Evolutionary conservation across 2,888 invertebrate genomes (phyloP).

Genomic region (Pterostichus niger): DNA sequence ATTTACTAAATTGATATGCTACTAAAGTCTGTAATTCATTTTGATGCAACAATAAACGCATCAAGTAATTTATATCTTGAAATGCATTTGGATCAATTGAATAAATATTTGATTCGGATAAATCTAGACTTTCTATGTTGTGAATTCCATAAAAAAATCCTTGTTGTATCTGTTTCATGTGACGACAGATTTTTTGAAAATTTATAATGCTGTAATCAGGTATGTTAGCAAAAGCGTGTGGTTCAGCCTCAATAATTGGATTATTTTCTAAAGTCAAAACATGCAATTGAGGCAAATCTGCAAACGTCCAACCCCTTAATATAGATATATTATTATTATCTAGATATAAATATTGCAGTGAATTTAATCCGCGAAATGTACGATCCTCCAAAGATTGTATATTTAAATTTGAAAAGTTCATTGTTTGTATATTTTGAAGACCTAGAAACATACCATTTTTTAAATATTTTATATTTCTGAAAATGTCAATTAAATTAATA

Average conservation of each 20-base stretch:
- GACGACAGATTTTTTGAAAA: neutral
- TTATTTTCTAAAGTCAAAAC: conserved; percentile 35
- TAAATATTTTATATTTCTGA: conserved; percentile 18
- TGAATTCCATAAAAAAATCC: neutral
- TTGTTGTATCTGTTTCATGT: conserved; percentile 1
- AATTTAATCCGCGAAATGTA: conserved; percentile 24
- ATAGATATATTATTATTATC: conserved; percentile 51
- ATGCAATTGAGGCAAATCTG: neutral
- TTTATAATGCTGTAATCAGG: conserved; percentile 11
- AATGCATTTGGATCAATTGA: neutral
- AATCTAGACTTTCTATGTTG: neutral
- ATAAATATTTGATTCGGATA: neutral
- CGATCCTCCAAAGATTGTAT: conserved; percentile 34
- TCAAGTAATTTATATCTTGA: neutral
- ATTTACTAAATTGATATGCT: no score
- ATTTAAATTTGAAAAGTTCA: conserved; percentile 30
- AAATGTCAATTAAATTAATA: conserved; percentile 32
- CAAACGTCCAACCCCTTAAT: conserved; percentile 42
- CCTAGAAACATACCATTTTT: conserved; percentile 45
- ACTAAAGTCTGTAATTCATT: no score
- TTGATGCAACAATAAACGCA: neutral
- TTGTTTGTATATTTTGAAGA: conserved; percentile 7
- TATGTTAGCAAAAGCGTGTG: conserved; percentile 46
- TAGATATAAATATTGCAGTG: conserved; percentile 18
- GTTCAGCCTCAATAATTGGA: conserved; percentile 41